Conservation (phyloP, 2,888 invertebrate species). For the Nasonia oneida region DNA sequence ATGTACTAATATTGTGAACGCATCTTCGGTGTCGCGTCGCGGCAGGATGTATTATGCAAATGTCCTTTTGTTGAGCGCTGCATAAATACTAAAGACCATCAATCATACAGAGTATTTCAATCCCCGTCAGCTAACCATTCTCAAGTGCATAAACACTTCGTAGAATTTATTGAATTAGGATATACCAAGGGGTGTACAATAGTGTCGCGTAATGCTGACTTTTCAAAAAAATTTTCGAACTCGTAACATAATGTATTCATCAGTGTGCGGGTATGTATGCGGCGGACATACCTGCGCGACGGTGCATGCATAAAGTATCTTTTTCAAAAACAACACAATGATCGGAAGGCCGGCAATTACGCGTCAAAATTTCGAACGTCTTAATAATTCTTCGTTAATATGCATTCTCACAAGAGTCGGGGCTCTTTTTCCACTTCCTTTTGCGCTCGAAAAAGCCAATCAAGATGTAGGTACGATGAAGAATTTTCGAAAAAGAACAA, state of each 20-base stretch:
- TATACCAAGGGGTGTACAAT: neutral
- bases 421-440: neutral
- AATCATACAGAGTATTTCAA: conserved; percentile 30
- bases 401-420: neutral
- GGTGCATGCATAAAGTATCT: conserved; percentile 6
- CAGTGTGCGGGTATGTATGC: neutral
- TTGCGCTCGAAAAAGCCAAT: neutral
- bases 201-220: conserved; percentile 49
- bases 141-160: conserved; percentile 26
- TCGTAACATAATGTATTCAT: conserved; percentile 9
- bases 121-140: conserved; percentile 9
- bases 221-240: conserved; percentile 19
- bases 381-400: conserved; percentile 45
- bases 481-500: neutral
- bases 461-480: neutral
- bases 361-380: conserved; percentile 33
- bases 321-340: conserved; percentile 38
- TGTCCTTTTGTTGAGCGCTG: neutral
- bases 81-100: conserved; percentile 23
- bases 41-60: neutral
- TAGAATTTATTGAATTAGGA: conserved; percentile 42
- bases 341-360: conserved; percentile 21
- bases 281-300: neutral
- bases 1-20: neutral
- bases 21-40: neutral